phyloP scores from a whole-genome alignment of 2,888 invertebrate species.

The Hirtodrosophila cameraria region DNA sequence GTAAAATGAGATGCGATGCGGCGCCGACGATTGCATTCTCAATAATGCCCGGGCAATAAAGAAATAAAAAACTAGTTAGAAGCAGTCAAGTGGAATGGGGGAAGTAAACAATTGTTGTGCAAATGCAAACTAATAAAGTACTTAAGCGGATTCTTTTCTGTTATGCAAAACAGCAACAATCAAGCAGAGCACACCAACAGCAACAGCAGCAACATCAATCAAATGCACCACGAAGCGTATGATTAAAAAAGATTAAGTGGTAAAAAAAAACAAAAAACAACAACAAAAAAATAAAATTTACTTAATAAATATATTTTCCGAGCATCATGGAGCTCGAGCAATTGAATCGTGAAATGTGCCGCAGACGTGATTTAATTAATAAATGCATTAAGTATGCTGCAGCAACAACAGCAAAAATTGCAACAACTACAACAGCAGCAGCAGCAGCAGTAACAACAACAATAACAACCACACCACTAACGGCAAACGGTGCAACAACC shows the following conservation, averaged over 20 bases:
- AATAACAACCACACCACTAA: conserved; percentile 61
- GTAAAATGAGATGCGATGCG: conserved; percentile 23
- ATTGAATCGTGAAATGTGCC: conserved; percentile 51
- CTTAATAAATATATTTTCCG: conserved; percentile 1
- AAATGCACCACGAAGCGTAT: conserved; percentile 65
- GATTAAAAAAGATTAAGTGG: conserved; percentile 55
- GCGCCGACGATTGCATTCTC: conserved; percentile 18
- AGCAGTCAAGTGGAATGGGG: conserved; percentile 7
- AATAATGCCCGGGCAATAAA: conserved; percentile 26
- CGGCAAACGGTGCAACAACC: conserved; percentile 66
- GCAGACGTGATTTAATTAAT: conserved; percentile 52
- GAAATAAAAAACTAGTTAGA: conserved; percentile 1
- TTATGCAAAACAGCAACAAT: conserved; percentile 44
- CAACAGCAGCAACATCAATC: conserved; percentile 53
- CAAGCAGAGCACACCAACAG: conserved; percentile 22
- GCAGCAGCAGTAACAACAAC: conserved; percentile 15
- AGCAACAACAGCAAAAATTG: conserved; percentile 18
- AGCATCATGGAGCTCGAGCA: conserved; percentile 43
- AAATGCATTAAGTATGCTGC: conserved; percentile 47
- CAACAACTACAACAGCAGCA: conserved; percentile 18
- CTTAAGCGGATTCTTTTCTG: conserved; percentile 60
- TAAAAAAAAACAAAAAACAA: conserved; percentile 6
- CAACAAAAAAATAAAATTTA: conserved; percentile 12
- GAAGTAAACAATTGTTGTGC: conserved; percentile 52
- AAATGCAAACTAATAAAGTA: conserved; percentile 76